Evolutionary conservation across 2,888 invertebrate genomes (phyloP), one percentile per base, ranked within the genome.

Genomic region (Uloborus plumipes): DNA sequence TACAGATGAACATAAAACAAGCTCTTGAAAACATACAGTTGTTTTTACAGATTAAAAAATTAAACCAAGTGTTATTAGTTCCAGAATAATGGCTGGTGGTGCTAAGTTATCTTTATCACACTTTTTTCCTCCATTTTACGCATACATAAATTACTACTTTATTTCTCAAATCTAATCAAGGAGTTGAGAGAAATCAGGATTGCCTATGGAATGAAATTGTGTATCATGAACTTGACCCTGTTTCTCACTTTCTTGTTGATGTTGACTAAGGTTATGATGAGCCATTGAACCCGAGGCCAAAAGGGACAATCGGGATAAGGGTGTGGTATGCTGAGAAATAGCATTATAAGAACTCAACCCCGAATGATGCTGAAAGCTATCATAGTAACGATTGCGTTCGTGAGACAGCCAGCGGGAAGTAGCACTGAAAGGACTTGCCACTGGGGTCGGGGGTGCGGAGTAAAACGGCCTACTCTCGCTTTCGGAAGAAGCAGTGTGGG

Each of bases 1-100:
- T 83, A 83, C 83, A 83, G 83, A 77, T 83, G 83, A 83, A 83
- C 77, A 83, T 77, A 83, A 83, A 83, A 83, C 83, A 83, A 83
- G 83, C 83, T 83, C 83, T 83, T 83, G 59, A 83, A 79, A 83
- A 83, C 83, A 83, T 73, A 83, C 73, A 71, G 66, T 82, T 66
- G 66, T 82, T 39, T 82, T 71, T 65, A 66, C 51, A 62, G 55
- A 65, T 69, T 76, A 64, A 77, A 83, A 83, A 78, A 74, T 77
- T 74, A 74, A 74, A 71, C 69, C 58, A 39, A 70, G 64, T 80
- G 72, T 71, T 70, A 70, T 80, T 70, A 81, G 74, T 81, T 74
- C 58, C 73, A 74, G 55, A 75, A 73, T 65, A 65, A 75, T 81
- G 81, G 81, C 75, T 71, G 81, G 61, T 66, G 76, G 65, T 83